Percentiles rank a stretch among this genome's conserved stretches.
Evolutionary conservation across 2,113 vertebrate genomes (phyloP).

Genomic region (Miniopterus natalensis): DNA sequence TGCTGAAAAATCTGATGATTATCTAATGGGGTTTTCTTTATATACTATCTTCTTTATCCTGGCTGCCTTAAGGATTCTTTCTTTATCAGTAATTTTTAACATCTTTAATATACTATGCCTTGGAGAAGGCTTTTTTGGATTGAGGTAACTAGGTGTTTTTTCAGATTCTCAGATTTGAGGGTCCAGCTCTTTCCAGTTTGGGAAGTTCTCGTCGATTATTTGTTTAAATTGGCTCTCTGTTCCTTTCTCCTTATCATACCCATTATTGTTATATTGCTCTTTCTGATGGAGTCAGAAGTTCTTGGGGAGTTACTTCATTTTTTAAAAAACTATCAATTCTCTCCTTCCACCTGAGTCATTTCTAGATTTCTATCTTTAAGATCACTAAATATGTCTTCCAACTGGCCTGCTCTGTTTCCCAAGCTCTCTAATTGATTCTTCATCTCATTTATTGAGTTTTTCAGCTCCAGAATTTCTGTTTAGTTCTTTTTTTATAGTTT

Average conservation of each 20-base stretch:
- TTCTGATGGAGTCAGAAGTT: background rate
- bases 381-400: background rate
- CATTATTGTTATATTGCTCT: background rate
- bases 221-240: background rate
- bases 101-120: background rate
- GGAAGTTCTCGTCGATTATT: background rate
- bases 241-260: background rate
- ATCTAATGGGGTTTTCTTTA: background rate
- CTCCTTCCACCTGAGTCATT: background rate
- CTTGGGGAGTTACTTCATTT: background rate
- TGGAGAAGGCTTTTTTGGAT: background rate
- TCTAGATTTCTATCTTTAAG: background rate
- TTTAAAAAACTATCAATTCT: background rate
- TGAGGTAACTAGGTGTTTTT: background rate
- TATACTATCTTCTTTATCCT: too few relatives aligned
- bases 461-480: background rate
- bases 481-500: background rate
- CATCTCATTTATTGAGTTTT: background rate
- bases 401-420: background rate
- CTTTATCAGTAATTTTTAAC: background rate
- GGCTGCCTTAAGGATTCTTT: too few relatives aligned
- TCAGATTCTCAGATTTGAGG: background rate
- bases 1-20: background rate
- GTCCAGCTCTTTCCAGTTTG: background rate
- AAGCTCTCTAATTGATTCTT: background rate